A percentile compares a stretch with the other conserved stretches of the same genome.
These are phyloP conservation scores for Liopterus haemorrhoidalis DNA, from an alignment of 2,888 invertebrate species.

Conservation along the genomic window DNA sequence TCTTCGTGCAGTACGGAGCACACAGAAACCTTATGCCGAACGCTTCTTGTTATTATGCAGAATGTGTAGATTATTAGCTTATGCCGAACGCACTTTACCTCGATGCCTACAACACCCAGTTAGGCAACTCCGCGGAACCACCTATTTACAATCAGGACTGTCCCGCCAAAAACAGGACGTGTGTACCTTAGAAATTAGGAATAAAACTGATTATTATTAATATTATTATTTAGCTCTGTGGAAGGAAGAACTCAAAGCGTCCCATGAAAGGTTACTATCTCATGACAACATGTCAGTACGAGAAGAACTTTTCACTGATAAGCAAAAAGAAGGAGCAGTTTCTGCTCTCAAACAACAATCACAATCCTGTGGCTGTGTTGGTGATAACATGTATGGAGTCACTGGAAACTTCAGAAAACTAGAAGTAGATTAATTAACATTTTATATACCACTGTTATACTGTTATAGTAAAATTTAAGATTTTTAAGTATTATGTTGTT, in stretches of 20 bases:
- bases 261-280: conserved; percentile 55
- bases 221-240: conserved; percentile 53
- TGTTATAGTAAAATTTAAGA: too few relatives aligned
- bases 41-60: too few relatives aligned
- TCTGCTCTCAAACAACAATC: conserved; percentile 61
- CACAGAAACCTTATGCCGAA: too few relatives aligned
- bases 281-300: conserved; percentile 67
- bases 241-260: conserved; percentile 60
- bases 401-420: conserved; percentile 73
- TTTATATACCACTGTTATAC: too few relatives aligned
- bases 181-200: too few relatives aligned
- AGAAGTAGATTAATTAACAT: conserved; percentile 67
- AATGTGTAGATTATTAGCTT: too few relatives aligned
- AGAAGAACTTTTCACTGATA: conserved; percentile 63
- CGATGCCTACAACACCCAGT: too few relatives aligned
- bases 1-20: too few relatives aligned
- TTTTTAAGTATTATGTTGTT: too few relatives aligned
- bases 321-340: conserved; percentile 67
- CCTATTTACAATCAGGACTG: conserved; percentile 29
- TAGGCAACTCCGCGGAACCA: too few relatives aligned
- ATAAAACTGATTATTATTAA: conserved; percentile 8
- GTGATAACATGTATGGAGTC: conserved; percentile 62
- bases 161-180: too few relatives aligned
- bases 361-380: conserved; percentile 55
- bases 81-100: too few relatives aligned